Base-by-base conservation (phyloP, 2,888 invertebrate genomes). In the Sinhomidia bicolor region DNA sequence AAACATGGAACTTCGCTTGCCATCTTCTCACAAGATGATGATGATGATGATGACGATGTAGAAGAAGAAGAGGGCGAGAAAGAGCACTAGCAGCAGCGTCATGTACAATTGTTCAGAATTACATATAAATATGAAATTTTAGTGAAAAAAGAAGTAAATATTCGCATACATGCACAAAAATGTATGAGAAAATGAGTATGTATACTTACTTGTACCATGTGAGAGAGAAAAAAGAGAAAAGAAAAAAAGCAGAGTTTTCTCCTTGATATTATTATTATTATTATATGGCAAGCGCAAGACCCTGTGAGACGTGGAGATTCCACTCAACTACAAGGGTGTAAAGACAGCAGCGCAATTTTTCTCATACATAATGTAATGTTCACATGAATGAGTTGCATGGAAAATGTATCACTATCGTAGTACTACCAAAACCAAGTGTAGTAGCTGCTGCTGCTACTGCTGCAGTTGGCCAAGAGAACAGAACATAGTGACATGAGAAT, bases 301-400 rank as follows among this genome's bases (percentile, higher is more conserved):
- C 65, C 62, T 62, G 36, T 60, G 79, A 81, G 81, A 74, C 83
- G 79, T 12, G 44, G 14, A 62, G 60, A 88, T 88, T 88, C 88
- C 88, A 79, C 47, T 82, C 82, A 78, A 78, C 88, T 88, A 88
- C 84, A 78, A 84, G 88, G 88, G 88, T 84, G 88, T 76, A 84
- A 84, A 79, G 65, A 83, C 78, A 88, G 79, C 78, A 71, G 79
- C 78, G 79, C 83, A 79, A 84, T 84, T 88, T 88, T 84, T 88
- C 88, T 88, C 88, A 88, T 88, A 83, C 88, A 88, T 88, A 83
- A 88, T 88, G 88, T 88, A 88, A 79, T 88, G 83, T 88, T 84
- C 84, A 88, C 79, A 79, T 83, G 88, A 88, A 88, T 88, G 79
- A 83, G 76, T 71, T 83, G 71, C 83, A 54, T 68, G 57, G 65